Evolutionary conservation across 2,113 vertebrate species (phyloP).

Genomic region (Onychostruthus taczanowskii): DNA sequence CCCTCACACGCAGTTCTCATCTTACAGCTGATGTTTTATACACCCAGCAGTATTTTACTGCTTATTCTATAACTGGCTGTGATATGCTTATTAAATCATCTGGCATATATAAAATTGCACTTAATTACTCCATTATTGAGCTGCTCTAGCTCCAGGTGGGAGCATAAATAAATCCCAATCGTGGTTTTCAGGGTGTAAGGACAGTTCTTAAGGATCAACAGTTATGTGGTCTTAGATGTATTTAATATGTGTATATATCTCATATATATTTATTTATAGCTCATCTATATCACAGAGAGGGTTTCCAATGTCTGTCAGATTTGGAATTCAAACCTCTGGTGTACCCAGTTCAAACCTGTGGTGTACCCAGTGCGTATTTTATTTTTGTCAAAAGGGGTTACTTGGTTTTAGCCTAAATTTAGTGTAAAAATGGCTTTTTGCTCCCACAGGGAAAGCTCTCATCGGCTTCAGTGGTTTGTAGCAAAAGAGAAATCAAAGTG

Average conservation of each 20-base stretch:
- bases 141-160: neutral
- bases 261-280: neutral
- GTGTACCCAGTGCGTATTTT: neutral
- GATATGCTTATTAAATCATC: neutral
- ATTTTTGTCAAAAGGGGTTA: neutral
- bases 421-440: neutral
- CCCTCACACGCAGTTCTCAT: neutral
- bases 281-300: neutral
- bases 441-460: neutral
- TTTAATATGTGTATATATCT: neutral
- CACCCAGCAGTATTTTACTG: neutral
- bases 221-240: fast-evolving
- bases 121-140: neutral
- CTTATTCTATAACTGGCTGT: neutral
- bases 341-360: neutral
- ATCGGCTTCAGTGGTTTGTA: neutral
- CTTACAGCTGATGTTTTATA: neutral
- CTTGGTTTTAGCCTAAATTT: neutral
- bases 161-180: neutral
- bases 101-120: neutral
- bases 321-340: neutral
- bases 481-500: neutral
- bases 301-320: neutral
- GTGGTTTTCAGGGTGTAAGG: neutral
- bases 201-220: neutral